Evolutionary conservation across 2,888 invertebrate species (phyloP).

Genomic region (Acanthacorydalis orientalis): DNA sequence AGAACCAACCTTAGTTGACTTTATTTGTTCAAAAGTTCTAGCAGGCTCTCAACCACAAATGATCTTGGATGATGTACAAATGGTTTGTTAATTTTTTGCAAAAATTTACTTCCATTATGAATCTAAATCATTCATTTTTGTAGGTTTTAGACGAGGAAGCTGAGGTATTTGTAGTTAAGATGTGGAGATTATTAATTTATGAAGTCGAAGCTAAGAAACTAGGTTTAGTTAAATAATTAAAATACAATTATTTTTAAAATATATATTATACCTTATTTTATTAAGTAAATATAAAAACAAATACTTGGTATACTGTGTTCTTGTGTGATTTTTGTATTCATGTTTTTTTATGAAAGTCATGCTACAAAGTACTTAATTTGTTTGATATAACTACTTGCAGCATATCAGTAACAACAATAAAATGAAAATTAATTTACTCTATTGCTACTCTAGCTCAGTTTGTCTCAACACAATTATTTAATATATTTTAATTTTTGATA

Average conservation of each 20-base stretch:
- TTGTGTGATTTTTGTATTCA: too few relatives aligned
- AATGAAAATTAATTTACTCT: too few relatives aligned
- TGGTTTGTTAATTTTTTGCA: slow-evolving; percentile 51
- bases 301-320: too few relatives aligned
- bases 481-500: too few relatives aligned
- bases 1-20: slow-evolving; percentile 95
- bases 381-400: too few relatives aligned
- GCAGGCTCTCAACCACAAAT: slow-evolving; percentile 84
- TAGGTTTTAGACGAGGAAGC: slow-evolving; percentile 99
- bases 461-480: too few relatives aligned
- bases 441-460: too few relatives aligned
- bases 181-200: slow-evolving; percentile 98
- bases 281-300: too few relatives aligned
- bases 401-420: too few relatives aligned
- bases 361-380: too few relatives aligned
- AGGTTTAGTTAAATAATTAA: slow-evolving; percentile 58
- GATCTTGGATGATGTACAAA: slow-evolving; percentile 95
- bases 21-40: slow-evolving; percentile 96
- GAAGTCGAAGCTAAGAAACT: slow-evolving; percentile 98
- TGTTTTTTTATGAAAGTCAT: too few relatives aligned
- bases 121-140: slow-evolving; percentile 15
- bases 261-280: background rate
- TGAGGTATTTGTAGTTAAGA: slow-evolving; percentile 98
- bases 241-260: background rate
- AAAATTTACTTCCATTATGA: background rate